Percentiles rank a stretch among this genome's conserved stretches.
Evolutionary conservation across 64 coral and sea anemone genomes (phyloP).

Genomic region (Acropora tenuis): DNA sequence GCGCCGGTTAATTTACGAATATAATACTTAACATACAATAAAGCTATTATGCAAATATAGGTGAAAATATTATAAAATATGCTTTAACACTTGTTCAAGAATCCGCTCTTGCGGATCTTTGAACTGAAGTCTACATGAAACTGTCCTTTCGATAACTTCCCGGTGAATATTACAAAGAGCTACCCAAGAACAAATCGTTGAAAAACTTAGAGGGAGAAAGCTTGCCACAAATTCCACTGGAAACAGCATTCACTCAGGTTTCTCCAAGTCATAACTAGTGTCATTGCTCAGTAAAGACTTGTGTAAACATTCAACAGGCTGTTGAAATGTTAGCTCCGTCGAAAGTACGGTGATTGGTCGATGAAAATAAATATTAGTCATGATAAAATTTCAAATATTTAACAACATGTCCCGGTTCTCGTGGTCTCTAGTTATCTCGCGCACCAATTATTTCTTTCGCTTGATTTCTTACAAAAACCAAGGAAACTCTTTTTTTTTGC

Average conservation of each 20-base stretch:
- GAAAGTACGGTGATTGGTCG: not conserved
- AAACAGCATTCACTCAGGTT: not conserved
- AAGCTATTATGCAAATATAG: no score
- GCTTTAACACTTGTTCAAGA: no score
- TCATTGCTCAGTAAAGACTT: not conserved
- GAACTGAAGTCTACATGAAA: not conserved
- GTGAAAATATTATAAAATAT: no score
- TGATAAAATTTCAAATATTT: not conserved
- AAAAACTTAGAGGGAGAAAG: not conserved
- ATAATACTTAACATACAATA: no score
- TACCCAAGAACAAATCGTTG: not conserved
- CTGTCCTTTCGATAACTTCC: not conserved
- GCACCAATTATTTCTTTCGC: not conserved
- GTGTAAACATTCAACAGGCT: not conserved
- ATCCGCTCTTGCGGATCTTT: not conserved
- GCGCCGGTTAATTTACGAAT: no score
- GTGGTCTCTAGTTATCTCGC: not conserved
- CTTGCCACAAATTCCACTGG: not conserved
- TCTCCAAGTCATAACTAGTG: not conserved
- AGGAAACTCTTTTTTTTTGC: not conserved
- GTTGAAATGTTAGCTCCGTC: not conserved
- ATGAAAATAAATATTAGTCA: not conserved
- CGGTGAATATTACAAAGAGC: not conserved
- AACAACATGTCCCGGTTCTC: not conserved
- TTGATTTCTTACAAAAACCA: not conserved